These are phyloP conservation scores for Cebidichthys violaceus DNA, from an alignment of 2,113 vertebrate species.

Conservation along the genomic window DNA sequence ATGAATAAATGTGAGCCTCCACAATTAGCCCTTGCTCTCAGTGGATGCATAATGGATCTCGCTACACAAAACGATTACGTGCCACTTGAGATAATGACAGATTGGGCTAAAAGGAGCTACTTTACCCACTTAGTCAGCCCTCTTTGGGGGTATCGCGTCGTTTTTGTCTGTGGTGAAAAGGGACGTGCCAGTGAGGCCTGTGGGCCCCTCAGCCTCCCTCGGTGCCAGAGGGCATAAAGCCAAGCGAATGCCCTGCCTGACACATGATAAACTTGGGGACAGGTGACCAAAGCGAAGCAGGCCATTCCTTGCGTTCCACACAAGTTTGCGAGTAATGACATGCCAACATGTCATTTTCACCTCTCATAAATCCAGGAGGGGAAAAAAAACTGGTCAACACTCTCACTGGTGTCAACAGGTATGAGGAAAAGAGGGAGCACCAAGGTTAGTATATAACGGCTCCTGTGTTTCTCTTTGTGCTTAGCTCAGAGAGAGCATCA, in stretches of 20 bases:
- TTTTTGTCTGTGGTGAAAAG: constrained; percentile 28
- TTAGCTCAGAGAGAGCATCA: background rate
- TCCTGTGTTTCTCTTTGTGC: constrained; percentile 19
- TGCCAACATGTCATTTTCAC: constrained; percentile 25
- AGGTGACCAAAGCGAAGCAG: constrained; percentile 66
- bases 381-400: background rate
- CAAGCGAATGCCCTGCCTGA: constrained; percentile 56
- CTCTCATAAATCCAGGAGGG: constrained; percentile 35
- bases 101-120: constrained; percentile 74
- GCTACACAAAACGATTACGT: constrained; percentile 57
- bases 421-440: constrained; percentile 42
- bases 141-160: constrained; percentile 69
- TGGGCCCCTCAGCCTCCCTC: constrained; percentile 13
- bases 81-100: constrained; percentile 72
- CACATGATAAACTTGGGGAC: constrained; percentile 65
- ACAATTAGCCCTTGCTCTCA: constrained; percentile 57
- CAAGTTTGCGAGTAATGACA: constrained; percentile 29
- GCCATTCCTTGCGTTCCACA: constrained; percentile 51
- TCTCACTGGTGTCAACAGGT: constrained; percentile 55
- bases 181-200: constrained; percentile 31
- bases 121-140: constrained; percentile 57
- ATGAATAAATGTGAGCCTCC: constrained; percentile 52
- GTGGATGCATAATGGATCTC: constrained; percentile 65
- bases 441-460: constrained; percentile 12
- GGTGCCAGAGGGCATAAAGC: constrained; percentile 49